Conservation (phyloP, 2,888 invertebrate species). For the Stenichneumon culpator region DNA sequence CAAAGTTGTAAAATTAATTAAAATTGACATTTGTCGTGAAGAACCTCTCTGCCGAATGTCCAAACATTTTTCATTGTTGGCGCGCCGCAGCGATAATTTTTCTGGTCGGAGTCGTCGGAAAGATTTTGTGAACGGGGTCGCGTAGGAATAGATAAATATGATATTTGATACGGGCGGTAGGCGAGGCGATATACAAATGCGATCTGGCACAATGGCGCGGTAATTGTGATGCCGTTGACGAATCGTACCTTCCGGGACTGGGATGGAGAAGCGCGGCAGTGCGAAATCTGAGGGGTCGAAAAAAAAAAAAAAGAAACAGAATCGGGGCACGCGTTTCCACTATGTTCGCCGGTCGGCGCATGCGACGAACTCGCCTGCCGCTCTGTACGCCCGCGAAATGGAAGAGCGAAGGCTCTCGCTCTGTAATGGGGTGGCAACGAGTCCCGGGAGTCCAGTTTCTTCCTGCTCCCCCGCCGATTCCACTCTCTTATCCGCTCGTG, state of each 20-base stretch:
- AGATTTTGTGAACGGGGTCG: conserved; percentile 3
- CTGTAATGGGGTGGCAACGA: conserved; percentile 85
- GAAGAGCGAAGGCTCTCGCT: conserved; percentile 78
- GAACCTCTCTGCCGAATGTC: no score
- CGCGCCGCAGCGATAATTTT: no score
- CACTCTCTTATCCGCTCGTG: conserved; percentile 56
- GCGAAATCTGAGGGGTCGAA: conserved; percentile 60
- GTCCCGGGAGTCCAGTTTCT: conserved; percentile 84
- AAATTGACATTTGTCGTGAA: no score
- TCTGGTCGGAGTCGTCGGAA: background rate
- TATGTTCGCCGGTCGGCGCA: conserved; percentile 23
- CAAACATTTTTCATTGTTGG: no score
- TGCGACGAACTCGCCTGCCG: conserved; percentile 23
- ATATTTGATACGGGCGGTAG: conserved; percentile 62
- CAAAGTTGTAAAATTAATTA: no score
- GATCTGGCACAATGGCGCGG: conserved; percentile 78
- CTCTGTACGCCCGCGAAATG: conserved; percentile 75
- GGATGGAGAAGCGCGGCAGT: conserved; percentile 30
- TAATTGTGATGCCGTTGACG: conserved; percentile 82
- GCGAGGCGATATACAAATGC: conserved; percentile 76
- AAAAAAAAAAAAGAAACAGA: conserved; percentile 55
- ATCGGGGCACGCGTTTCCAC: conserved; percentile 76
- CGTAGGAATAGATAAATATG: conserved; percentile 42
- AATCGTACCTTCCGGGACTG: conserved; percentile 80
- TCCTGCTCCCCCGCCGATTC: conserved; percentile 67